Base-by-base conservation (phyloP, 2,888 invertebrate species). In the Ypsolopha sequella region DNA sequence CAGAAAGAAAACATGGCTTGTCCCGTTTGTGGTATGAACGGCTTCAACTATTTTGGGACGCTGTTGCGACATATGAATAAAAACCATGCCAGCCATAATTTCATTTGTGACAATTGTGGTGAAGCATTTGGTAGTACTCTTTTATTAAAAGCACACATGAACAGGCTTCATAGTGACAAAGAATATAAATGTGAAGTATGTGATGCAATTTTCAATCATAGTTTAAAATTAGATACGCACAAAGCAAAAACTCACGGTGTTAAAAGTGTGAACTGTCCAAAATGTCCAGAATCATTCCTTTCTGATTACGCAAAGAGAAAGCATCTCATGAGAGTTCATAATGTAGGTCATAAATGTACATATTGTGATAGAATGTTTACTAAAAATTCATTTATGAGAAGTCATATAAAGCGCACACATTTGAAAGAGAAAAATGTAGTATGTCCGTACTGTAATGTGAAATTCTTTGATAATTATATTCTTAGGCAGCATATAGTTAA, bases 401-500 rank as follows among this genome's bases (percentile, higher is more conserved):
- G 69, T 34, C 77, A 79, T 46, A 57, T 70, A 7, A 62, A 70
- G 6, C 58, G 68, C 6, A 58, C 64, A 1, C 75, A 76, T 56
- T 58, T 76, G 52, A 68, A 66, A 11, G 73, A 74, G 55, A 68
- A 66, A 46, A 70, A 69, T 39, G 69, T 64, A 0, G 63, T 65
- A 14, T 76, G 77, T 51, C 57, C 65, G 0, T 59, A 74, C 2
- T 78, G 78, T 48, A 59, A 62, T 6, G 68, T 66, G 50, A 63
- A 63, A 43, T 71, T 76, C 48, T 75, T 73, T 51, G 68, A 73
- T 52, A 63, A 63, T 39, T 61, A 64, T 0, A 55, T 65, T 2
- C 53, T 73, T 36, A 71, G 66, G 36, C 58, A 67, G 6, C 88
- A 88, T 54, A 76, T 78, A 65, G 76, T 75, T n/a, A 76, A 76